Evolutionary conservation across 2,888 invertebrate species (phyloP).

Genomic region (Agrochola lota): DNA sequence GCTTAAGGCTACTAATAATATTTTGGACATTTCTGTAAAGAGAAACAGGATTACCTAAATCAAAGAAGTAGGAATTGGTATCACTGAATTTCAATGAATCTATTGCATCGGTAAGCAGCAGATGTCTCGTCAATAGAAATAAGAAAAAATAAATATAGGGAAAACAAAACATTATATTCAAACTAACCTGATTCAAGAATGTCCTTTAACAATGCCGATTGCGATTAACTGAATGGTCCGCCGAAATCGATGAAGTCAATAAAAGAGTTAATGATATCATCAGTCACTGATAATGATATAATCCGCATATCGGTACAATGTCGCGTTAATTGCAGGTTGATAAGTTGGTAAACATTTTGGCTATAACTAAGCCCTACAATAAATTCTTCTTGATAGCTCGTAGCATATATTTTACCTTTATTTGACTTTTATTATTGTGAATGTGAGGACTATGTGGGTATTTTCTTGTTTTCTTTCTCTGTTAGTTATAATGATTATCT

Average conservation of each 20-base stretch:
- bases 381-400: conserved; percentile 15
- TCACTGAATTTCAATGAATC: background rate
- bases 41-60: conserved; percentile 1
- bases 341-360: conserved; percentile 32
- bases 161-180: conserved; percentile 18
- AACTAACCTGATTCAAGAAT: conserved; percentile 73
- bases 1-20: conserved; percentile 65
- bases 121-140: background rate
- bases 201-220: conserved; percentile 66
- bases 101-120: background rate
- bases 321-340: conserved; percentile 26
- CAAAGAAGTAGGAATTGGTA: background rate
- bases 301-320: conserved; percentile 29
- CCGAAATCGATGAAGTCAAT: conserved; percentile 40
- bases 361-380: conserved; percentile 7
- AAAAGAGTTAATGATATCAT: conserved; percentile 29
- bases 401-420: background rate
- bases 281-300: conserved; percentile 49
- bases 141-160: conserved; percentile 14
- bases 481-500: background rate
- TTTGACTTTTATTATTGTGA: background rate
- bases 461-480: background rate
- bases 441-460: no score
- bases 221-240: conserved; percentile 49
- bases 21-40: conserved; percentile 77